phyloP scores from a whole-genome alignment of 2,888 invertebrate species.

The Drosophila algonquin region DNA sequence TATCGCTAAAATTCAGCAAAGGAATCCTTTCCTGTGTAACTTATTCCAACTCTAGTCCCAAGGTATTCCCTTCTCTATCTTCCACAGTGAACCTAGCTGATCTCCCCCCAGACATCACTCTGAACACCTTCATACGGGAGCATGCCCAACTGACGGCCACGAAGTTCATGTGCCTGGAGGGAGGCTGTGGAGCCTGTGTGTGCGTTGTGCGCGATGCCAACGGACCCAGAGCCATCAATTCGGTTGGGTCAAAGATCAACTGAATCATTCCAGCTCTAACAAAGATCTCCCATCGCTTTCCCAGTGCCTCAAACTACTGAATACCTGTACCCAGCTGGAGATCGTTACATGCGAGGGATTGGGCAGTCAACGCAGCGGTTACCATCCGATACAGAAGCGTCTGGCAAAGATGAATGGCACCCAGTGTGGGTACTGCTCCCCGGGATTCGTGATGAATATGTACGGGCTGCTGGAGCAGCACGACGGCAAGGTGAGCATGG shows the following conservation, averaged over 20 bases:
- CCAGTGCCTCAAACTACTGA: slow-evolving; percentile 87
- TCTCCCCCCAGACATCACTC: slow-evolving; percentile 84
- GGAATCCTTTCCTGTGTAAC: too few relatives aligned
- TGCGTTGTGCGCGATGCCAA: slow-evolving; percentile 84
- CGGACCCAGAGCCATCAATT: slow-evolving; percentile 86
- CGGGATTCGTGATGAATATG: slow-evolving; percentile 92
- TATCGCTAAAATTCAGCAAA: too few relatives aligned
- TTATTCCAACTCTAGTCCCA: neutral
- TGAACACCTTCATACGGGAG: slow-evolving; percentile 87
- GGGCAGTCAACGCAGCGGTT: slow-evolving; percentile 87
- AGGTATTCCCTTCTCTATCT: too few relatives aligned
- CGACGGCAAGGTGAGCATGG: slow-evolving; percentile 85
- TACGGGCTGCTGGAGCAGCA: slow-evolving; percentile 85
- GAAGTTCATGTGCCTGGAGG: slow-evolving; percentile 88
- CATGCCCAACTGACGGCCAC: slow-evolving; percentile 86
- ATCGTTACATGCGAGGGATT: slow-evolving; percentile 90
- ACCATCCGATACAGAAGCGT: slow-evolving; percentile 88
- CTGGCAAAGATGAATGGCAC: slow-evolving; percentile 88
- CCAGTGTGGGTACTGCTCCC: slow-evolving; percentile 91
- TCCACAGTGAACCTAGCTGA: slow-evolving; percentile 75
- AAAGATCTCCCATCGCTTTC: neutral
- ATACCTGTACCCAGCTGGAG: slow-evolving; percentile 88
- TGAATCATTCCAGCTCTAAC: neutral
- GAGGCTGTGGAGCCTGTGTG: slow-evolving; percentile 88
- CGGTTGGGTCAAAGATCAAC: slow-evolving; percentile 73